Base-by-base conservation (phyloP, 2,888 invertebrate species). In the Lymantria dispar region DNA sequence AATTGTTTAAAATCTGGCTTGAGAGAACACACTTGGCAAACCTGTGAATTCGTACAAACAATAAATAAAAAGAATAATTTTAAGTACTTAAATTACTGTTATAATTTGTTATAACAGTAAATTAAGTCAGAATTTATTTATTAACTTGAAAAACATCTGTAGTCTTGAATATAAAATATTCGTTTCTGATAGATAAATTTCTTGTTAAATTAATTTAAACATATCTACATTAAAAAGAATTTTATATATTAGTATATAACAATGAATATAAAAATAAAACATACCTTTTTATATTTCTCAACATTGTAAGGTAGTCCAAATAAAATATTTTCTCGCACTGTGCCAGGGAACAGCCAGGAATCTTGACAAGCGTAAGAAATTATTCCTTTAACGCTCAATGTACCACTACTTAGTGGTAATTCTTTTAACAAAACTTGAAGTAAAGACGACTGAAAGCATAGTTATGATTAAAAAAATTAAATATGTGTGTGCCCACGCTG, bases 351-450 rank as follows among this genome's bases (percentile, higher is more conserved):
- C 0, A 96, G 91, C 98, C 98, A 98, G 0, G 98, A 93, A 68
- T 97, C 96, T 78, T 97, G 97, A 46, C 95, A 93, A 0, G 96
- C 95, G 74, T 97, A 98, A 0, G 95, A 94, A 7, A 95, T 8
- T 0, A 68, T 88, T 0, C 95, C 97, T 11, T 92, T 91, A 0
- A 96, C 80, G 33, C 87, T 85, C 1, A 96, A 72, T 5, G 76
- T 85, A 0, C 97, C 97, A 3, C 70, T 69, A 3, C 72, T 70
- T 9, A 94, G 65, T 0, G 94, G 93, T 12, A 97, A 80, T 76
- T 97, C 97, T 33, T 93, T 93, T 14, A 97, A 86, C 37, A 97
- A 84, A 3, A 94, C 90, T 76, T 95, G 94, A 7, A 95, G 81
- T 8, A 95, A 70, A 0, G 94, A 94, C 42, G 93, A 93, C 92